These are phyloP conservation scores for Norana najaformis DNA, from an alignment of 2,888 invertebrate species.

Conservation along the genomic window DNA sequence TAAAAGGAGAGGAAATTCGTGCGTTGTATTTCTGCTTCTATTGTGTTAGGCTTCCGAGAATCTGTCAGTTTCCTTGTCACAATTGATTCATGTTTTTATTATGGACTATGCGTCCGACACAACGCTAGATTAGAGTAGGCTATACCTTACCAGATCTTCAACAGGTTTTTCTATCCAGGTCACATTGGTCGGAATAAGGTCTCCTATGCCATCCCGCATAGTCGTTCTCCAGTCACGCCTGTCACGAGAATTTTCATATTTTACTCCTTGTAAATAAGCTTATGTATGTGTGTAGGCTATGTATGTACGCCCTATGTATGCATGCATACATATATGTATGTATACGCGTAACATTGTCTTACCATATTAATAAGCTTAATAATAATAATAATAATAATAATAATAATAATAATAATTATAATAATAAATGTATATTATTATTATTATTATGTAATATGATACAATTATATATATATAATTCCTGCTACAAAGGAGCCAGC, in stretches of 20 bases:
- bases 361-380: too few species aligned
- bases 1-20: too few species aligned
- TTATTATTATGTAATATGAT: too few species aligned
- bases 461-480: too few species aligned
- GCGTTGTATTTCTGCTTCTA: too few species aligned
- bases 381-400: too few species aligned
- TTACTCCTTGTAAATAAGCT: background rate
- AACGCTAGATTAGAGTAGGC: background rate
- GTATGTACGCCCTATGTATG: background rate
- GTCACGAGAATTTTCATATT: background rate
- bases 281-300: background rate
- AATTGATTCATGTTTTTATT: background rate
- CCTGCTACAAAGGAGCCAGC: too few species aligned
- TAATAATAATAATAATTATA: too few species aligned
- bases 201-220: background rate
- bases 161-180: conserved; percentile 14
- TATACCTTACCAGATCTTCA: conserved; percentile 26
- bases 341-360: too few species aligned
- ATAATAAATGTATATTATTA: too few species aligned
- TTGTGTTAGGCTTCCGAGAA: too few species aligned
- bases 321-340: background rate
- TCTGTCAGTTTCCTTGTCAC: too few species aligned
- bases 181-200: background rate
- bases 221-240: conserved; percentile 31
- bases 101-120: background rate